Evolutionary conservation across 1,140 invertebrate genomes (phyloP).

Genomic region (Drosophila tsacasi): DNA sequence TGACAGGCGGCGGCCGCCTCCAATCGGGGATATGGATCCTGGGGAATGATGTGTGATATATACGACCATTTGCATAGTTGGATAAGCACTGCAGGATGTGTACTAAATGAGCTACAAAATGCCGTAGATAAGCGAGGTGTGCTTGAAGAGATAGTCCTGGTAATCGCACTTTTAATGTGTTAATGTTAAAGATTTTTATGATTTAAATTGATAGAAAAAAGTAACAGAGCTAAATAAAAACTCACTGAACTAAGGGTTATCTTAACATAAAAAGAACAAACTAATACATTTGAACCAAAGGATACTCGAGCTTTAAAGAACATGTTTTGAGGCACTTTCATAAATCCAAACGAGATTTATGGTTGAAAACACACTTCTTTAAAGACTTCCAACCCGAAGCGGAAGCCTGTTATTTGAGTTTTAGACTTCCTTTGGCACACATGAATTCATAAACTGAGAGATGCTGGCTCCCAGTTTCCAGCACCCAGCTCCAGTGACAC

Average conservation of each 20-base stretch:
- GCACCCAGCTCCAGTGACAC: constrained; percentile 17
- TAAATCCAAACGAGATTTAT: neutral
- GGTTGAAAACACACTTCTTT: neutral
- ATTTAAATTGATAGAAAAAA: neutral
- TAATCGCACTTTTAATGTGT: neutral
- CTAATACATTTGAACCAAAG: neutral
- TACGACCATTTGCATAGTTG: constrained; percentile 48
- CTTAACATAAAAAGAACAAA: neutral
- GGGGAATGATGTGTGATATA: constrained; percentile 39
- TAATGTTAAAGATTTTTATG: neutral
- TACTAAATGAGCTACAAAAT: constrained; percentile 32
- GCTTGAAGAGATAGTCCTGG: neutral
- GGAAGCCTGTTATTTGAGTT: constrained; percentile 24
- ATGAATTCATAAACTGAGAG: constrained; percentile 1
- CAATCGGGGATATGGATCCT: neutral
- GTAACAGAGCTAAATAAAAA: neutral
- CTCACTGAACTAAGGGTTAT: too few relatives aligned
- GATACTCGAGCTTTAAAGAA: neutral
- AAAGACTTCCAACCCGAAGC: neutral
- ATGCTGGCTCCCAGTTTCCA: neutral
- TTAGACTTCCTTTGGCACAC: constrained; percentile 3
- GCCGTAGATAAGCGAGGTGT: constrained; percentile 15
- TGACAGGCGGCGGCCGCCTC: constrained; percentile 12
- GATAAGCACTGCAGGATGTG: constrained; percentile 36
- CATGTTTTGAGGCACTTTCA: neutral